Percentiles rank a stretch among this genome's conserved stretches.
phyloP scores from a whole-genome alignment of 2,888 invertebrate species.

The Pemphredon lugubris region DNA sequence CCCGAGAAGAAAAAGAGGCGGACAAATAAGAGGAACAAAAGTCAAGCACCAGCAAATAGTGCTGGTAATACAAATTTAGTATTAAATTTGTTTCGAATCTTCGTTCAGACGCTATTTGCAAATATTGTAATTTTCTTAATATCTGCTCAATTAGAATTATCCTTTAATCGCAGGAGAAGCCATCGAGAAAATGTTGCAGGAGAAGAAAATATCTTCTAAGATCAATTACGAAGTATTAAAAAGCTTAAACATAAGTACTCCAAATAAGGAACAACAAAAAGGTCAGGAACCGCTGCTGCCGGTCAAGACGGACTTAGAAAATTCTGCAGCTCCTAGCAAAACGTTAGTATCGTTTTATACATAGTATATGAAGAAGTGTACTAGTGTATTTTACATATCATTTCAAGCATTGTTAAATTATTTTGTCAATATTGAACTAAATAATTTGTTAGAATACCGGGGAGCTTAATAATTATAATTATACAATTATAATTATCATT shows the following conservation, averaged over 20 bases:
- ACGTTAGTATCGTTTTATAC: constrained; percentile 38
- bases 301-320: constrained; percentile 19
- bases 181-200: constrained; percentile 97
- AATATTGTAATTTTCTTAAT: no score
- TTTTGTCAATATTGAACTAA: no score
- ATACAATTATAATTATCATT: no score
- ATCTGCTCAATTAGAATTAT: no score
- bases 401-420: neutral
- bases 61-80: constrained; percentile 77
- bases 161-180: constrained; percentile 95
- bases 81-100: no score
- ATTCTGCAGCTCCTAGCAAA: constrained; percentile 28
- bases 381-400: neutral
- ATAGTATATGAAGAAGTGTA: neutral
- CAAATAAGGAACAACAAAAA: constrained; percentile 52
- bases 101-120: no score
- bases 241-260: constrained; percentile 84
- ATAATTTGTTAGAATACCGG: no score
- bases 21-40: constrained; percentile 84
- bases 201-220: constrained; percentile 97
- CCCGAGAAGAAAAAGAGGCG: constrained; percentile 90
- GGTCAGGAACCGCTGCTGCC: constrained; percentile 32
- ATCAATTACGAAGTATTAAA: constrained; percentile 98
- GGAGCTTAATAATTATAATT: no score
- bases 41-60: constrained; percentile 84